Conservation (phyloP, 2,113 vertebrate species). For the Pollimyrus isidori region DNA sequence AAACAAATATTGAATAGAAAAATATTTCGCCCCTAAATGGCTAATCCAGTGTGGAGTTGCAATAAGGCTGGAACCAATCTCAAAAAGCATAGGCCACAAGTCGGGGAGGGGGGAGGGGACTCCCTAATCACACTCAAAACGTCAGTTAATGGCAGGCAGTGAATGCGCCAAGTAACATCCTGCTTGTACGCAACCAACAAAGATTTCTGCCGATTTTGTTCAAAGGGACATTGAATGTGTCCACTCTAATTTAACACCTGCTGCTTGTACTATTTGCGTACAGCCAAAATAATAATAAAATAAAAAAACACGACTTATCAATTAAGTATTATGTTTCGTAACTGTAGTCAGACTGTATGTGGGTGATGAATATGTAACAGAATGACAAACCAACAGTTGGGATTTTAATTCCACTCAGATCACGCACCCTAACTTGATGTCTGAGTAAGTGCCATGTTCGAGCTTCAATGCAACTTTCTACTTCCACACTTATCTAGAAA, state of each 20-base stretch:
- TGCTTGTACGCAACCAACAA: not conserved
- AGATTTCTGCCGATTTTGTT: not conserved
- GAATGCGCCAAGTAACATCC: not conserved
- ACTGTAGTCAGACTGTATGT: not conserved
- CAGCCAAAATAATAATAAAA: not conserved
- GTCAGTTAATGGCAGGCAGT: not conserved
- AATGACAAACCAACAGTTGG: not conserved
- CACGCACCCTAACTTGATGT: not conserved
- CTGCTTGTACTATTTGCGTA: not conserved
- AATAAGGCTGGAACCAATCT: not conserved
- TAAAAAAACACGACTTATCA: not conserved
- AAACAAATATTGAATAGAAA: not conserved
- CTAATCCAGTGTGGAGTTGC: not conserved
- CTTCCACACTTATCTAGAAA: not conserved
- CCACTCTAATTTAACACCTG: not conserved
- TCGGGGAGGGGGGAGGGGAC: not conserved
- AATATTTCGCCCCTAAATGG: not conserved
- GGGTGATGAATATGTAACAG: not conserved
- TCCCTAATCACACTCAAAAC: not conserved
- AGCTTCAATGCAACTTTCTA: not conserved
- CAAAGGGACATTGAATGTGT: not conserved
- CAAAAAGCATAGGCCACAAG: not conserved
- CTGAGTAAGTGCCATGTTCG: not conserved
- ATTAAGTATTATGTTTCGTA: not conserved
- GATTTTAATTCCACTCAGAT: not conserved